These are phyloP conservation scores for Amblyopsis rosae DNA, from an alignment of 2,113 vertebrate species.

Conservation along the genomic window DNA sequence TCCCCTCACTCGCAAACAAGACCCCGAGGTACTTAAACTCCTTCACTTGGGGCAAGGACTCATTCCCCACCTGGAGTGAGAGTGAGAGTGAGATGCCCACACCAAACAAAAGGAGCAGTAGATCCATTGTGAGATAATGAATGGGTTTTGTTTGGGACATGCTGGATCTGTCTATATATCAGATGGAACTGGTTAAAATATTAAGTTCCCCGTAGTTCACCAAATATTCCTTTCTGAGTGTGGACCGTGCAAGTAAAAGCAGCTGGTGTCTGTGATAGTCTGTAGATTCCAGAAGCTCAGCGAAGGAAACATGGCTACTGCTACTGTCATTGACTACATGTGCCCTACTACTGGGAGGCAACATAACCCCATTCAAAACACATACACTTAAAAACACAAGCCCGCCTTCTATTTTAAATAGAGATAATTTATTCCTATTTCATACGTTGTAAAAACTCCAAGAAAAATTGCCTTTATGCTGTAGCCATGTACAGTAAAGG, in stretches of 20 bases:
- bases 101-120: neutral
- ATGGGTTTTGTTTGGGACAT: conserved; percentile 29
- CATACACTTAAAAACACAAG: neutral
- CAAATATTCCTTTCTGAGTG: conserved; percentile 31
- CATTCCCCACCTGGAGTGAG: no score
- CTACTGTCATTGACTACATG: conserved; percentile 10
- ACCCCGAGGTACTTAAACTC: no score
- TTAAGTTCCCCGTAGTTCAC: conserved; percentile 26
- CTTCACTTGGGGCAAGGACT: no score
- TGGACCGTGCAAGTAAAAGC: conserved; percentile 31
- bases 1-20: no score
- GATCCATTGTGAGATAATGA: no score
- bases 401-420: neutral
- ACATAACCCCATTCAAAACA: conserved; percentile 1
- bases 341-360: conserved; percentile 1
- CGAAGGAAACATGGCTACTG: conserved; percentile 12
- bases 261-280: conserved; percentile 20
- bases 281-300: conserved; percentile 1
- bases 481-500: neutral
- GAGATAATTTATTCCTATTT: neutral
- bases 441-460: neutral
- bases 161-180: conserved; percentile 38
- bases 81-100: no score
- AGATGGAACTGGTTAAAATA: conserved; percentile 50
- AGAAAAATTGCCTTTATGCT: neutral